Base-by-base conservation (phyloP, 2,888 invertebrate genomes). In the Campoplex nolae region DNA sequence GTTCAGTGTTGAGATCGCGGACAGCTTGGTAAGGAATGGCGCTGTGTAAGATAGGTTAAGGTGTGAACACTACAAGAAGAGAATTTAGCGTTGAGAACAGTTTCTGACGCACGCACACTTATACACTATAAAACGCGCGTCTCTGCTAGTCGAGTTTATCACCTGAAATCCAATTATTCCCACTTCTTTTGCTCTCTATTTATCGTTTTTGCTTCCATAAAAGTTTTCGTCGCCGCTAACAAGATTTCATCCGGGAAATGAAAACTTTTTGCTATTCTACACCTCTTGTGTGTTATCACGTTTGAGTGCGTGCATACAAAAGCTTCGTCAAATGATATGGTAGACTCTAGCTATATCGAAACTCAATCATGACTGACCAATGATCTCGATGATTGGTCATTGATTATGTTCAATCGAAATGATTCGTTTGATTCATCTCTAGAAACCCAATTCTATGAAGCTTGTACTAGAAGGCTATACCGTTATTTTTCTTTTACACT, bases 151-250 rank as follows among this genome's bases (percentile, higher is more conserved):
- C 84, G 78, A 88, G 84, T 88, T 85, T 83, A 18, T 70, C 38
- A 86, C 78, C 82, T 74, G 84, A 88, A 90, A 91, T 90, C 88
- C 88, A 90, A 91, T 91, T 88, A 89, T 76, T 83, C 67, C 73
- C 77, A 68, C 84, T 77, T 84, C 54, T 65, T 81, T 62, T n/a
- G 65, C 85, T 89, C 83, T 85, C 89, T 90, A 90, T 91, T 91
- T 91, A 91, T 90, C 88, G 89, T 85, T 87, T 89, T 88, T 28
- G 38, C 45, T 56, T 90, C 89, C 89, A 80, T 79, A 73, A 83
- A 48, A 75, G 73, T 71, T 85, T 88, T 85, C 83, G 75, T 86
- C 83, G 78, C 74, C 83, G 67, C 70, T 85, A 84, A 87, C 82
- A 81, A 89, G 79, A 87, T 88, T 88, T 80, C 78, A 67, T 79